Evolutionary conservation across 53 echinoderm and acorn worm species (phyloP), one percentile per base, ranked within the genome.

Genomic region (Zoroaster sp.): DNA sequence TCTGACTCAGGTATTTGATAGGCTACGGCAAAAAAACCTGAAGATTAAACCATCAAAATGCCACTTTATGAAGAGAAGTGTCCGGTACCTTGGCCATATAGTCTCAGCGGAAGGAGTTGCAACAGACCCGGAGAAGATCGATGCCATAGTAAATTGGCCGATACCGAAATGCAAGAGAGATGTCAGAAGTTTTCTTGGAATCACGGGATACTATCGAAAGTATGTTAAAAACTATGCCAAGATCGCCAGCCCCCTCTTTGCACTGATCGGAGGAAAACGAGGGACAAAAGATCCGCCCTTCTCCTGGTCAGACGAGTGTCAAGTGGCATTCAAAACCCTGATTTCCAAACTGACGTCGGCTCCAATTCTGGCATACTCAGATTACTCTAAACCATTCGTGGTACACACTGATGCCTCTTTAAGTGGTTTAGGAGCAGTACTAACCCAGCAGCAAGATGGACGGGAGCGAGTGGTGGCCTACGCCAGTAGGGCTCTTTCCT

Each of bases 381-480:
- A 90, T 44, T 90, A 81, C 51, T 18, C n/a, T 0, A 18, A 83
- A 23, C 83, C 53, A 0, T 90, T 90, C 40, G 35, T 66, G 41
- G 65, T 90, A 4, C 83, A 90, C 45, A 90, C 90, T 1, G 90
- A 90, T 83, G 90, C 90, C 9, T 90, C 90, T 12, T 2, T 39
- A 10, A 36, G 33, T 43, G 90, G 90, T 20, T 73, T 83, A 17
- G 90, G 90, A 38, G 90, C 83, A 15, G 90, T 90, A 4, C 43
- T 90, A 39, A 66, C 34, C 3, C 90, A 90, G 38, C 18, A 65
- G 4, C 83, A 83, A 41, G 83, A 66, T 35, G 80, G 73, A 13
- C 23, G 17, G 52, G 86, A 86, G 72, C 40, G 86, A 66, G 86
- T 86, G 10, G 38, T 86, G 2, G 87, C 87, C 0, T 86, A 44